Evolutionary conservation across 2,113 vertebrate genomes (phyloP).

Genomic region (Hiodon alosoides): DNA sequence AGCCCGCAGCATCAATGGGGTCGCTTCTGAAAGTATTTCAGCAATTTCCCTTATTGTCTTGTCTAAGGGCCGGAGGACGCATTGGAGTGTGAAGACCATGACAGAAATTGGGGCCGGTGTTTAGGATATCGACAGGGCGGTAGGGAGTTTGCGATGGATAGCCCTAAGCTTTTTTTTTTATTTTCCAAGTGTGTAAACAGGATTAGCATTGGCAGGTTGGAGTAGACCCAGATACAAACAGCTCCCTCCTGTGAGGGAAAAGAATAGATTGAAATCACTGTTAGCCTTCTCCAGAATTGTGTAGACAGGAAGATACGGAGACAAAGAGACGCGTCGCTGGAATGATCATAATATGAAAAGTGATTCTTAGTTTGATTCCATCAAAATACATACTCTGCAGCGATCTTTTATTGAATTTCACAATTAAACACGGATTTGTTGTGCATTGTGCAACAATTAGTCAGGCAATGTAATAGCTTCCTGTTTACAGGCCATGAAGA

Average conservation of each 20-base stretch:
- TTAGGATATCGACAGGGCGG: conserved; percentile 51
- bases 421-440: too few relatives aligned
- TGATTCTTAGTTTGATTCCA: too few relatives aligned
- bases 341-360: too few relatives aligned
- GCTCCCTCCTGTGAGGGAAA: not conserved
- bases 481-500: too few relatives aligned
- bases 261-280: conserved; percentile 46
- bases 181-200: conserved; percentile 56
- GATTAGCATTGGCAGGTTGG: conserved; percentile 60
- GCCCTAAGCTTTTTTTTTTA: conserved; percentile 46
- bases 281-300: conserved; percentile 40
- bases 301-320: conserved; percentile 6
- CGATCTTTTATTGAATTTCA: too few relatives aligned
- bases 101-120: conserved; percentile 34
- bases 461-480: too few relatives aligned
- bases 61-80: not conserved
- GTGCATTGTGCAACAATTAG: too few relatives aligned
- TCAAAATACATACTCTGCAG: too few relatives aligned
- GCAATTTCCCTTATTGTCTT: not conserved
- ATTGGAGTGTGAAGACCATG: conserved; percentile 17
- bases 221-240: conserved; percentile 22
- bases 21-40: not conserved
- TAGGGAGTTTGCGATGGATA: conserved; percentile 46
- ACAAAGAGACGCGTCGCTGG: not conserved
- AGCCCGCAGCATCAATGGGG: too few relatives aligned